These are phyloP conservation scores for Metopolophium dirhodum DNA, from an alignment of 1,140 invertebrate species.

Conservation along the genomic window DNA sequence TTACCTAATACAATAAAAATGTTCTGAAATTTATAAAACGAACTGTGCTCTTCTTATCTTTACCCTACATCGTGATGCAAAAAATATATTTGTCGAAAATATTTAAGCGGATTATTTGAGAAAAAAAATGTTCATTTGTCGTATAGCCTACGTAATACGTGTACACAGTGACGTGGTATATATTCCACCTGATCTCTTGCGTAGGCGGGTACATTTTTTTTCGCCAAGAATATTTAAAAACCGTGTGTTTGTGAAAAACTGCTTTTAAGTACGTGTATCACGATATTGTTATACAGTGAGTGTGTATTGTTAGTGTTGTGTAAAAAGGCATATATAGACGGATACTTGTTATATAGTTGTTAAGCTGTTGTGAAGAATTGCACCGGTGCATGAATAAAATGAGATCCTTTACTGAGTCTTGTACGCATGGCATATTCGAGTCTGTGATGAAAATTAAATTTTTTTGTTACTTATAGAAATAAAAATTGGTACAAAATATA, in stretches of 20 bases:
- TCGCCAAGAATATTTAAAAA: slow-evolving; percentile 26
- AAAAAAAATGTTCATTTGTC: not conserved
- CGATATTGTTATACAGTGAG: slow-evolving; percentile 25
- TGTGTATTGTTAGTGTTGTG: slow-evolving; percentile 31
- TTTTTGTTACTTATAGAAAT: not conserved
- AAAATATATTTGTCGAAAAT: not conserved
- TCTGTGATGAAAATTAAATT: slow-evolving; percentile 10
- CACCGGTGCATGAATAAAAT: slow-evolving; percentile 30
- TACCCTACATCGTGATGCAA: not conserved
- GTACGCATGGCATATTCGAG: not conserved
- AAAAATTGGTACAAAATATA: not conserved
- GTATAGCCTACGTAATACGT: too few species aligned
- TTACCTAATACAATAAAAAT: not conserved
- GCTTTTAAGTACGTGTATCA: slow-evolving; percentile 27
- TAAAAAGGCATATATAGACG: not conserved
- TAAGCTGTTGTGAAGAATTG: slow-evolving; percentile 32
- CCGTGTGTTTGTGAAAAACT: not conserved
- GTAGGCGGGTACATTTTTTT: not conserved
- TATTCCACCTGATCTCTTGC: slow-evolving; percentile 23
- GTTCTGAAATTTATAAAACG: not conserved
- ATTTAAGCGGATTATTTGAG: slow-evolving; percentile 24
- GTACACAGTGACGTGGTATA: not conserved
- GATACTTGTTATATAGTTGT: slow-evolving; percentile 47
- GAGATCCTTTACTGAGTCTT: not conserved
- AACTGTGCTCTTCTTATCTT: not conserved